Evolutionary conservation across 2,888 invertebrate species (phyloP).

Genomic region (Tridacna crocea): DNA sequence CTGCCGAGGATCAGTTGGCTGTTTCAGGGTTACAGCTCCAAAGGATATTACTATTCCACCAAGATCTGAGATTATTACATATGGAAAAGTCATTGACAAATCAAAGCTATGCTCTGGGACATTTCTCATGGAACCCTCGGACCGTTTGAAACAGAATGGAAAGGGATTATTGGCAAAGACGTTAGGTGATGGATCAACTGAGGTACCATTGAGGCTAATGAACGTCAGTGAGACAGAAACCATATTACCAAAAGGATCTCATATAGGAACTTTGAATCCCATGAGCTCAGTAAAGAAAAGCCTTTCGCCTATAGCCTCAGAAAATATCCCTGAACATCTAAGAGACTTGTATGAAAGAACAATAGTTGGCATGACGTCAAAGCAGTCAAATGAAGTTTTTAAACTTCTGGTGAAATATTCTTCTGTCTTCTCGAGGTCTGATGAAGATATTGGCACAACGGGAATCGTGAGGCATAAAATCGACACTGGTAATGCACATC

Average conservation of each 20-base stretch:
- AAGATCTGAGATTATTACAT: neutral
- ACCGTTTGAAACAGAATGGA: neutral
- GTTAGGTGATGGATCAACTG: neutral
- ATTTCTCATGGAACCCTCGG: neutral
- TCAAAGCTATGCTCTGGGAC: too few relatives aligned
- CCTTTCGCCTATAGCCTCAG: too few relatives aligned
- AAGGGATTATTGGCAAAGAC: neutral
- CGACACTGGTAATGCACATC: conserved; percentile 23
- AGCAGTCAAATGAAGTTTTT: neutral
- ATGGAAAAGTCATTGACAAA: neutral
- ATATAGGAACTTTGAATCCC: neutral
- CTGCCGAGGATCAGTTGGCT: conserved; percentile 1
- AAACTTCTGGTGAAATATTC: conserved; percentile 20
- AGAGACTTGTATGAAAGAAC: neutral
- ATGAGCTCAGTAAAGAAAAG: neutral
- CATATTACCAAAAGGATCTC: neutral
- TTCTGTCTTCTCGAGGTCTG: conserved; percentile 15
- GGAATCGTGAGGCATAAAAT: conserved; percentile 14
- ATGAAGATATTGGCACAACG: conserved; percentile 21
- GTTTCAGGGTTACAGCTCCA: neutral
- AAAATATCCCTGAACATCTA: conserved; percentile 3
- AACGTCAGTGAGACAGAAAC: neutral
- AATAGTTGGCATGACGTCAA: neutral
- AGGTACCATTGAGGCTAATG: neutral
- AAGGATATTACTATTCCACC: neutral